phyloP scores from a whole-genome alignment of 1,140 invertebrate species.

The Sitobion miscanthi region DNA sequence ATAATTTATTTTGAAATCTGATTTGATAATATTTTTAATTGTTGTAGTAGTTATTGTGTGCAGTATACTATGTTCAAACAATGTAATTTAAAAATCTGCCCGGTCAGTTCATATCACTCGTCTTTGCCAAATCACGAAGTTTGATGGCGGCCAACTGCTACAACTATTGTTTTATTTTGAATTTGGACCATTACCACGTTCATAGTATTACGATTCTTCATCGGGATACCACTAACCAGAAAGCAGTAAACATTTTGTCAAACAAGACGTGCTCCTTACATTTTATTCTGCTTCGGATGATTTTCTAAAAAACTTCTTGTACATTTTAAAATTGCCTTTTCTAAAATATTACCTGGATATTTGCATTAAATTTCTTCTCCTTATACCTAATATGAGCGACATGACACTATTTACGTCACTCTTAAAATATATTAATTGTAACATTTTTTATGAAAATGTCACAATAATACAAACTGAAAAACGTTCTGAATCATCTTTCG shows the following conservation, averaged over 20 bases:
- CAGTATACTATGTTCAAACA: background rate
- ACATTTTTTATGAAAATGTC: background rate
- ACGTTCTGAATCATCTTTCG: background rate
- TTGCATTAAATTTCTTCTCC: background rate
- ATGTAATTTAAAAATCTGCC: background rate
- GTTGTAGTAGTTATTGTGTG: background rate
- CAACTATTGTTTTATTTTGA: background rate
- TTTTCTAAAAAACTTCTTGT: background rate
- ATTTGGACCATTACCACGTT: background rate
- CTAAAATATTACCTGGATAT: background rate
- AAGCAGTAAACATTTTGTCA: background rate
- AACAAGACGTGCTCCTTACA: background rate
- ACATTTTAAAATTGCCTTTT: background rate
- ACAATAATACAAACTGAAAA: background rate
- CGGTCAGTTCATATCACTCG: background rate
- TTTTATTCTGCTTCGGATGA: background rate
- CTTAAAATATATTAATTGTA: background rate
- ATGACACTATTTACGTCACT: background rate
- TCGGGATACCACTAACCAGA: background rate
- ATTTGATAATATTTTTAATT: background rate
- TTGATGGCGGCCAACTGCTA: background rate
- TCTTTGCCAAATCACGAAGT: background rate
- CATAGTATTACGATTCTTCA: background rate
- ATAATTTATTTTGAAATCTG: conserved; percentile 6
- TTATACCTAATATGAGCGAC: no score